These are phyloP conservation scores for Metaphire vulgaris DNA, from an alignment of 1,140 invertebrate species.

Conservation along the genomic window DNA sequence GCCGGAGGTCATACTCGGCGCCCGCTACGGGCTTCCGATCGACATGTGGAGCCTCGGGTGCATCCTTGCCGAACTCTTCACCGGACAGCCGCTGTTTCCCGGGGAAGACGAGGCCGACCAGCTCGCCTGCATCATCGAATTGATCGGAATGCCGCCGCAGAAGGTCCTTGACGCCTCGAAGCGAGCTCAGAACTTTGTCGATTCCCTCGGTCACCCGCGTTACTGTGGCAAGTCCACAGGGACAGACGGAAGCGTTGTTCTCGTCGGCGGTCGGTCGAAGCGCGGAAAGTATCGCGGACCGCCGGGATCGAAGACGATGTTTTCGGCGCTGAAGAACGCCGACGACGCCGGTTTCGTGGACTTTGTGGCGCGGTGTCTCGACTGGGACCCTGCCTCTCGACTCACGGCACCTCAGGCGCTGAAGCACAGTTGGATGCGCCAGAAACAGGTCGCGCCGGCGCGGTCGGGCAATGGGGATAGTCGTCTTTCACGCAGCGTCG, in stretches of 20 bases:
- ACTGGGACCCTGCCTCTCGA: slow-evolving; percentile 87
- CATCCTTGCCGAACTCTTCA: slow-evolving; percentile 86
- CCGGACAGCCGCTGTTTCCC: slow-evolving; percentile 75
- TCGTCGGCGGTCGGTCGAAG: slow-evolving; percentile 79
- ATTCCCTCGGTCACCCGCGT: slow-evolving; percentile 77
- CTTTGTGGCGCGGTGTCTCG: slow-evolving; percentile 87
- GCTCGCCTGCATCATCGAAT: slow-evolving; percentile 54
- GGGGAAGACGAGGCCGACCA: slow-evolving; percentile 54
- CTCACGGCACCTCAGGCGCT: slow-evolving; percentile 87
- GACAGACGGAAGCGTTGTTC: slow-evolving; percentile 75
- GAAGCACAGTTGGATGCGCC: slow-evolving; percentile 87
- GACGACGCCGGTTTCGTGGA: slow-evolving; percentile 93
- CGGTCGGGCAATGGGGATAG: too few species aligned
- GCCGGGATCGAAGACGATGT: slow-evolving; percentile 82
- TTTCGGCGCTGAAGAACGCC: slow-evolving; percentile 84
- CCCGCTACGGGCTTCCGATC: slow-evolving; percentile 93
- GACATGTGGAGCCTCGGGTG: slow-evolving; percentile 79
- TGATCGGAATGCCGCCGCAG: slow-evolving; percentile 92
- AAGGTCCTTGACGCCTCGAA: slow-evolving; percentile 77
- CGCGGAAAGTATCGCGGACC: slow-evolving; percentile 88
- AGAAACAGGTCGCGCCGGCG: slow-evolving; percentile 68
- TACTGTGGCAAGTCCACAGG: slow-evolving; percentile 87
- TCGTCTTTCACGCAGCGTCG: too few species aligned
- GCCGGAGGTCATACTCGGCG: slow-evolving; percentile 51
- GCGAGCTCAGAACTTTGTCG: slow-evolving; percentile 85